These are phyloP conservation scores for Enteromius anoplus DNA, from an alignment of 2,797 vertebrate species.

Conservation along the genomic window DNA sequence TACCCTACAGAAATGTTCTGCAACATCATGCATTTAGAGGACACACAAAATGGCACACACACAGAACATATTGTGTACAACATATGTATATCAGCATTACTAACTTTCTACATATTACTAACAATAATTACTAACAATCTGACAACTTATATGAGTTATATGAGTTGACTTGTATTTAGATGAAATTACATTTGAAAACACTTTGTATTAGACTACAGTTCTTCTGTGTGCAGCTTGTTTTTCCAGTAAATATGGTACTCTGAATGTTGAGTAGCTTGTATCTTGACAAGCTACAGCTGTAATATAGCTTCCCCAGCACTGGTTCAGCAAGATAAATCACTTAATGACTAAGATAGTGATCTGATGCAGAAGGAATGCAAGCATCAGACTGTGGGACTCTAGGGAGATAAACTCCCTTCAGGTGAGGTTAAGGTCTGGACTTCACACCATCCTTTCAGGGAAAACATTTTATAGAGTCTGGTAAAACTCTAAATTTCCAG, in stretches of 20 bases:
- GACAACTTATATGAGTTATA: not conserved
- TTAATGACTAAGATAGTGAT: conserved; percentile 47
- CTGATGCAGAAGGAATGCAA: conserved; percentile 53
- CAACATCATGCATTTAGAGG: not conserved
- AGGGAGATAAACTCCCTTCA: conserved; percentile 39
- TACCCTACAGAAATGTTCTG: not conserved
- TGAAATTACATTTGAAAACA: not conserved
- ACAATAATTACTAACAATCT: not conserved
- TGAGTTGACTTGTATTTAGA: not conserved
- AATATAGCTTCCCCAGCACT: not conserved
- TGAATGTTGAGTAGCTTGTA: conserved; percentile 14
- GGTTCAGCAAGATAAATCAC: conserved; percentile 39
- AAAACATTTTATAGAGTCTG: conserved; percentile 45
- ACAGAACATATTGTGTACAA: not conserved
- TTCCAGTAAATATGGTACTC: not conserved
- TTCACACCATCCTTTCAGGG: conserved; percentile 26
- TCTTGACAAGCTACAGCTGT: not conserved
- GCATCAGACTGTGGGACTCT: conserved; percentile 38
- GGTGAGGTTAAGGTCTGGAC: conserved; percentile 46
- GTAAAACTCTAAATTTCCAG: conserved; percentile 45
- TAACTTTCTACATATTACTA: not conserved
- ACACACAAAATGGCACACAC: not conserved
- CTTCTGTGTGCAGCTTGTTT: not conserved
- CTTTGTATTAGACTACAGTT: not conserved
- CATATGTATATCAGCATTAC: not conserved